A percentile compares a stretch with the other conserved stretches of the same genome.
Conservation (phyloP, 2,888 invertebrate genomes). For the Cyclophora albipunctata region DNA sequence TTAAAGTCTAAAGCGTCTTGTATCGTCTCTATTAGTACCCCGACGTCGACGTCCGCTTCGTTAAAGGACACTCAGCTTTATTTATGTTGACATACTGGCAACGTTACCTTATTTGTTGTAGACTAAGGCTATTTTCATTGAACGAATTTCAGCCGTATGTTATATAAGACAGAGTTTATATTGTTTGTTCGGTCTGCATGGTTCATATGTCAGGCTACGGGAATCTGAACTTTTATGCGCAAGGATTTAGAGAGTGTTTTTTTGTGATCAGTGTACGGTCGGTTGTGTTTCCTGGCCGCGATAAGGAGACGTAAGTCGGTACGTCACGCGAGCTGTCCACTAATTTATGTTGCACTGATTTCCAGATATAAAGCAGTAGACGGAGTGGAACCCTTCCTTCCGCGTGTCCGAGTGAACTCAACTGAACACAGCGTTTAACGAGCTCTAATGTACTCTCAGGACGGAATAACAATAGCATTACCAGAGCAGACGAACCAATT, state of each 20-base stretch:
- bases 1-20: constrained; percentile 50
- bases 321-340: constrained; percentile 71
- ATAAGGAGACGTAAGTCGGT: constrained; percentile 70
- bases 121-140: constrained; percentile 31
- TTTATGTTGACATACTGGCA: constrained; percentile 72
- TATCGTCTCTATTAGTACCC: constrained; percentile 54
- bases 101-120: constrained; percentile 65
- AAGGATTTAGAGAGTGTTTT: constrained; percentile 41
- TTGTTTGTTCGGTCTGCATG: constrained; percentile 23
- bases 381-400: constrained; percentile 37
- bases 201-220: constrained; percentile 27
- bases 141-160: constrained; percentile 37
- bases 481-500: constrained; percentile 8
- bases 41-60: constrained; percentile 69
- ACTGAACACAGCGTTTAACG: constrained; percentile 22
- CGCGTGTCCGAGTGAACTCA: constrained; percentile 15
- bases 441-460: constrained; percentile 39
- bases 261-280: constrained; percentile 31
- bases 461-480: background rate
- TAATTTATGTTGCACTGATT: constrained; percentile 73
- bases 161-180: constrained; percentile 45
- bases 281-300: constrained; percentile 62
- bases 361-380: constrained; percentile 53
- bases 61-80: constrained; percentile 75
- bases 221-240: constrained; percentile 46